A percentile compares a stretch with the other conserved stretches of the same genome.
These are phyloP conservation scores for Enteromius afrohamiltoni DNA, from an alignment of 2,797 vertebrate genomes.

Conservation along the genomic window DNA sequence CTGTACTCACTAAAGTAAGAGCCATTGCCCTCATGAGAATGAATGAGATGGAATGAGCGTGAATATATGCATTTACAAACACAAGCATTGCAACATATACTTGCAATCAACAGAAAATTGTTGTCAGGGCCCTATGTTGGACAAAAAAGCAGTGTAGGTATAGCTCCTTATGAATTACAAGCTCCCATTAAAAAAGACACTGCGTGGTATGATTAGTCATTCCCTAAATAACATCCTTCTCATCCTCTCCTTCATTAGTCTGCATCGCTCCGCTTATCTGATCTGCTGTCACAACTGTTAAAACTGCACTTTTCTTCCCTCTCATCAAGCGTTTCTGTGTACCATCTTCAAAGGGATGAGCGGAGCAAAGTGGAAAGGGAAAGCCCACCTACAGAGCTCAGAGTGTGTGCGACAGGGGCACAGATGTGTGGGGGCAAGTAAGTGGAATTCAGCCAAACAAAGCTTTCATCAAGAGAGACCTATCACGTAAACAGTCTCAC, in stretches of 20 bases:
- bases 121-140: neutral
- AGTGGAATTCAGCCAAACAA: slow-evolving; percentile 22
- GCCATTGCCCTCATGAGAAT: neutral
- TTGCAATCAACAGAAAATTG: neutral
- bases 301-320: neutral
- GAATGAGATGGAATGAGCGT: neutral
- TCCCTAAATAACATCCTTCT: slow-evolving; percentile 20
- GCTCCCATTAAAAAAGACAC: neutral
- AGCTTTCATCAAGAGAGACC: slow-evolving; percentile 1
- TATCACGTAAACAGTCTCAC: slow-evolving; percentile 14
- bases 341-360: slow-evolving; percentile 36
- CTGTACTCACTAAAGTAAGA: neutral
- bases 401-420: neutral
- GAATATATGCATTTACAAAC: neutral
- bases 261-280: neutral
- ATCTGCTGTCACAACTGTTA: slow-evolving; percentile 9
- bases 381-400: slow-evolving; percentile 21
- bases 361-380: slow-evolving; percentile 26
- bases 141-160: neutral
- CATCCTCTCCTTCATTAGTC: slow-evolving; percentile 28
- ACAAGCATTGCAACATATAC: neutral
- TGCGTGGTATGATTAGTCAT: slow-evolving; percentile 14
- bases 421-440: slow-evolving; percentile 14
- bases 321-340: slow-evolving; percentile 21
- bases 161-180: slow-evolving; percentile 5